A percentile compares a stretch with the other conserved stretches of the same genome.
Conservation (phyloP, 2,113 vertebrate species). For the Cranoglanis bouderius region DNA sequence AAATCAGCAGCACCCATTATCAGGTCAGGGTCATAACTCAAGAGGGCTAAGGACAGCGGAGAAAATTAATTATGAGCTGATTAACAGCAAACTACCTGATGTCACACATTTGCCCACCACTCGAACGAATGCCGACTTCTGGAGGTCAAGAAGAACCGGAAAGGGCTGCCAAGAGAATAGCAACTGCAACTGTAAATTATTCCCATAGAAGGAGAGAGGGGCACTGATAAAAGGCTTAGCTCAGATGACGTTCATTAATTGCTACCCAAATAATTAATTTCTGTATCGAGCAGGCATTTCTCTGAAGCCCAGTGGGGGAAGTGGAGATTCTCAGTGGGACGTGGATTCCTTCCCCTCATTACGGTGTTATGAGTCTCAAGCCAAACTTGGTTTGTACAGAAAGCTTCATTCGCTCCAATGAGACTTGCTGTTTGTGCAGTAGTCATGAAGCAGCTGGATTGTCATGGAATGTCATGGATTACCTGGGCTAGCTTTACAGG, state of each 20-base stretch:
- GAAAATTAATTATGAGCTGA: slow-evolving; percentile 62
- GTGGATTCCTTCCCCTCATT: slow-evolving; percentile 44
- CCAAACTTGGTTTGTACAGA: slow-evolving; percentile 17
- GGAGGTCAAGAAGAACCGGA: slow-evolving; percentile 61
- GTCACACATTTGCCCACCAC: slow-evolving; percentile 48
- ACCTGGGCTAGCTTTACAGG: neutral
- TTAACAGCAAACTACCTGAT: slow-evolving; percentile 57
- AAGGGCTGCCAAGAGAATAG: slow-evolving; percentile 63
- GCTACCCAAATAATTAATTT: slow-evolving; percentile 64
- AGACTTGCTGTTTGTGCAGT: neutral
- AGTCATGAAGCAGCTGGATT: neutral
- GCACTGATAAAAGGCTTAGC: slow-evolving; percentile 61
- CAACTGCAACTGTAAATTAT: slow-evolving; percentile 59
- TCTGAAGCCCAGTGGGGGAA: slow-evolving; percentile 44
- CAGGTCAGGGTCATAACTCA: slow-evolving; percentile 58
- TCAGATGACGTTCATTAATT: slow-evolving; percentile 62
- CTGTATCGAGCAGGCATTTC: slow-evolving; percentile 47
- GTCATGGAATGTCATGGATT: slow-evolving; percentile 10
- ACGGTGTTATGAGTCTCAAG: slow-evolving; percentile 26
- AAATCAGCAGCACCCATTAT: slow-evolving; percentile 47
- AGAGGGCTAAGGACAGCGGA: slow-evolving; percentile 52
- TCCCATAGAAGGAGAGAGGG: slow-evolving; percentile 54
- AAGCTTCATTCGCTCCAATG: neutral
- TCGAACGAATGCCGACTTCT: slow-evolving; percentile 51
- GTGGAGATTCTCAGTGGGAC: slow-evolving; percentile 48